A percentile compares a stretch with the other conserved stretches of the same genome.
These are phyloP conservation scores for Bufo gargarizans DNA, from an alignment of 2,113 vertebrate species.

Conservation along the genomic window DNA sequence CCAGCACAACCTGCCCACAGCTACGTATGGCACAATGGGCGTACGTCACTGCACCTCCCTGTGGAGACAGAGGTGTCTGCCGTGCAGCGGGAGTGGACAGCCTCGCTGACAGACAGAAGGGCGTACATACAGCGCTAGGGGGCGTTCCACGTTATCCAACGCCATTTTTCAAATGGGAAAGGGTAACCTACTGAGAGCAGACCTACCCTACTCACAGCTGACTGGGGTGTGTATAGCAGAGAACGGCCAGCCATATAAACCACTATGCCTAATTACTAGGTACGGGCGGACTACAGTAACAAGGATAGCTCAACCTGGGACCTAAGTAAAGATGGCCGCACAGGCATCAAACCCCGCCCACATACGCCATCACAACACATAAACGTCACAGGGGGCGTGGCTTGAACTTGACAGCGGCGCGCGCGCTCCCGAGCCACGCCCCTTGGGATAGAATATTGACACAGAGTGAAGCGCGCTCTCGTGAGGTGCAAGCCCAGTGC, in stretches of 20 bases:
- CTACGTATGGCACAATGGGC: not conserved
- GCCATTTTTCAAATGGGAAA: slow-evolving; percentile 9
- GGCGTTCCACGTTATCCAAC: not conserved
- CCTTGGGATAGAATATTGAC: slow-evolving; percentile 19
- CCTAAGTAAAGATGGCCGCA: slow-evolving; percentile 28
- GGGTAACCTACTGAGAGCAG: not conserved
- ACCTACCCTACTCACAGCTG: too few species aligned
- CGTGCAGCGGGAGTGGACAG: not conserved
- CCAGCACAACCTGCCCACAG: not conserved
- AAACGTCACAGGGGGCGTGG: not conserved
- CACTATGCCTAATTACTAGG: too few species aligned
- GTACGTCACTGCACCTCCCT: not conserved
- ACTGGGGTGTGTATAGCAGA: too few species aligned
- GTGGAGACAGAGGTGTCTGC: not conserved
- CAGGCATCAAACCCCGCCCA: not conserved
- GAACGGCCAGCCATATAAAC: not conserved
- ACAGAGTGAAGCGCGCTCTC: slow-evolving; percentile 32
- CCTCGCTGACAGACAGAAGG: not conserved
- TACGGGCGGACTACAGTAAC: not conserved
- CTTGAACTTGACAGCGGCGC: slow-evolving; percentile 28
- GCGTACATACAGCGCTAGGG: not conserved
- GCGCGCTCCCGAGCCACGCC: slow-evolving; percentile 47
- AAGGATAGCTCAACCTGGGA: not conserved
- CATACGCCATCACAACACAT: slow-evolving; percentile 27
- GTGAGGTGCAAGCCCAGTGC: slow-evolving; percentile 45